Evolutionary conservation across 2,113 vertebrate genomes (phyloP).

Genomic region (Jacana jacana): DNA sequence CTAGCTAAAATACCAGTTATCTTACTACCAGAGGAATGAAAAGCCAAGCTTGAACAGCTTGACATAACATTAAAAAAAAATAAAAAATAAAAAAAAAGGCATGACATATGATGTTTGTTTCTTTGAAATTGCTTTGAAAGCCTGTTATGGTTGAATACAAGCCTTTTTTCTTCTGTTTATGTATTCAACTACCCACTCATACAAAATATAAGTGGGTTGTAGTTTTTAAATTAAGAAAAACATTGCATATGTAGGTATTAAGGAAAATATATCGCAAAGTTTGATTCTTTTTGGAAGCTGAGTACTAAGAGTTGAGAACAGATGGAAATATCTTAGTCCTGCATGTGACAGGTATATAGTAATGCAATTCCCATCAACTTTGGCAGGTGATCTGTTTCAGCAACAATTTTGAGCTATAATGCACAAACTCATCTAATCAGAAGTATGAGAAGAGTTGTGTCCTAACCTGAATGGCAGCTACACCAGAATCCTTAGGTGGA

Average conservation of each 20-base stretch:
- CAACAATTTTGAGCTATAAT: rapidly evolving
- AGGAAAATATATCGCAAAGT: constrained; percentile 24
- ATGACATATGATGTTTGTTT: constrained; percentile 61
- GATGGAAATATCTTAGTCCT: not conserved
- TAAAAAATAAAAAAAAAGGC: not conserved
- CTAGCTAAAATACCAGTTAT: not conserved
- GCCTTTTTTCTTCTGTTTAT: constrained; percentile 62
- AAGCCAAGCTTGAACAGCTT: constrained; percentile 36
- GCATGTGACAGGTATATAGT: not conserved
- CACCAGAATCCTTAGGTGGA: not conserved
- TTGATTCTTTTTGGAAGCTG: not conserved
- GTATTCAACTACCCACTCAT: constrained; percentile 55
- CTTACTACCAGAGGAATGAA: constrained; percentile 5
- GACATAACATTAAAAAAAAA: not conserved
- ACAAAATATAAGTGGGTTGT: constrained; percentile 57
- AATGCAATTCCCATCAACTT: not conserved
- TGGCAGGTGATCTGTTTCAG: not conserved
- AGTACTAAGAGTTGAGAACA: not conserved
- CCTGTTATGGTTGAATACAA: constrained; percentile 47
- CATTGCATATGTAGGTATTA: not conserved
- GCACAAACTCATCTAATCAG: not conserved
- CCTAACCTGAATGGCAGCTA: not conserved
- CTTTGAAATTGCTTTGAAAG: constrained; percentile 59
- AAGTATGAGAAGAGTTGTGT: not conserved
- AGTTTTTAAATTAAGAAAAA: constrained; percentile 70